Conservation (phyloP, 2,113 vertebrate genomes). For the Falcunculus frontatus region DNA sequence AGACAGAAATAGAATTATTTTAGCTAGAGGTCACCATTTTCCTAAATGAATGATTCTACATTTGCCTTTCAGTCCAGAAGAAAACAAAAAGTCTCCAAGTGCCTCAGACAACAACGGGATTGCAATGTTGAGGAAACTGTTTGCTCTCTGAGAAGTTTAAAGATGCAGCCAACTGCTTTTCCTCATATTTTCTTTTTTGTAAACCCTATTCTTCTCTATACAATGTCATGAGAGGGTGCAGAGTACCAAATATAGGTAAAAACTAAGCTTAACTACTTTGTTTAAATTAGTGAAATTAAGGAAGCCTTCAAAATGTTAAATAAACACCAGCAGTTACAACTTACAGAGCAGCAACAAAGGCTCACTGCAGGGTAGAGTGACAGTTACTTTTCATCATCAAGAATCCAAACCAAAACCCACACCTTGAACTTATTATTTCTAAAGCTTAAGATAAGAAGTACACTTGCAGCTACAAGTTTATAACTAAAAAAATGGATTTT, state of each 20-base stretch:
- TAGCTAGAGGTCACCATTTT: neutral
- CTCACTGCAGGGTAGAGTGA: neutral
- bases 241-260: neutral
- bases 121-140: neutral
- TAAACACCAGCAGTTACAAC: neutral
- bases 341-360: neutral
- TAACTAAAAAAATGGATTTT: neutral
- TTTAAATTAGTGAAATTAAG: neutral
- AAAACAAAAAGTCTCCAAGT: slow-evolving; percentile 1
- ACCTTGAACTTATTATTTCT: neutral
- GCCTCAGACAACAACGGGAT: neutral
- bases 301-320: neutral
- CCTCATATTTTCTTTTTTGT: neutral
- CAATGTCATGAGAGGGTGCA: neutral
- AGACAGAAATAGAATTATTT: neutral
- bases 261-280: neutral
- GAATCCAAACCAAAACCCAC: neutral
- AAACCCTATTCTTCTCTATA: neutral
- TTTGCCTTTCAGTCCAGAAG: slow-evolving; percentile 18
- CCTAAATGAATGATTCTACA: neutral
- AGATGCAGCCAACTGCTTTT: slow-evolving; percentile 43
- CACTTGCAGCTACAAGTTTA: neutral
- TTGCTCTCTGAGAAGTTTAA: slow-evolving; percentile 54
- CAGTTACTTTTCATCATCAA: neutral
- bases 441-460: neutral